Evolutionary conservation across 53 echinoderm and acorn worm species (phyloP).

Genomic region (Temnopleurus reevesii): DNA sequence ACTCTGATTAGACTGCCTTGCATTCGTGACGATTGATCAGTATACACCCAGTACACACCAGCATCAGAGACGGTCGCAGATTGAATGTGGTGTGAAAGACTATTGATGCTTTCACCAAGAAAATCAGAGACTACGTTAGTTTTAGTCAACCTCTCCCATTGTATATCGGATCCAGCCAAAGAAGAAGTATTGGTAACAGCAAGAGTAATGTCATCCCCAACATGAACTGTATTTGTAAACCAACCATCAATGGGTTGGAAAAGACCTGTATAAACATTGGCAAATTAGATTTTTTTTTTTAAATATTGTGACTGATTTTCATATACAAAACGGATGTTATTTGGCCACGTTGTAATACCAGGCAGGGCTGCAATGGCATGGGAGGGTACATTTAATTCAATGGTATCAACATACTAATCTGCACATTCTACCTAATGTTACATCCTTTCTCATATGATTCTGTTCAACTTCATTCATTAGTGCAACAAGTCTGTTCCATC

Average conservation of each 20-base stretch:
- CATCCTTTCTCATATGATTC: too few relatives aligned
- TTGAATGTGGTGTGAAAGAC: neutral
- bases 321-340: too few relatives aligned
- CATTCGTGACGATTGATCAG: neutral
- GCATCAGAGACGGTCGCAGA: neutral
- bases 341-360: too few relatives aligned
- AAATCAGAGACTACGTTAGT: neutral
- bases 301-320: too few relatives aligned
- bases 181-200: neutral
- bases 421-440: too few relatives aligned
- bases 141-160: neutral
- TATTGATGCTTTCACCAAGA: neutral
- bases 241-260: neutral
- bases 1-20: neutral
- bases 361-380: too few relatives aligned
- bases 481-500: too few relatives aligned
- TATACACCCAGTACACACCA: neutral
- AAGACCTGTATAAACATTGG: neutral
- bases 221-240: neutral
- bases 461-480: too few relatives aligned
- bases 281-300: too few relatives aligned
- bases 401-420: too few relatives aligned
- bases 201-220: neutral
- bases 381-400: too few relatives aligned
- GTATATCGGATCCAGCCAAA: neutral